Evolutionary conservation across 2,113 vertebrate genomes (phyloP).

Genomic region (Dissostichus mawsoni): DNA sequence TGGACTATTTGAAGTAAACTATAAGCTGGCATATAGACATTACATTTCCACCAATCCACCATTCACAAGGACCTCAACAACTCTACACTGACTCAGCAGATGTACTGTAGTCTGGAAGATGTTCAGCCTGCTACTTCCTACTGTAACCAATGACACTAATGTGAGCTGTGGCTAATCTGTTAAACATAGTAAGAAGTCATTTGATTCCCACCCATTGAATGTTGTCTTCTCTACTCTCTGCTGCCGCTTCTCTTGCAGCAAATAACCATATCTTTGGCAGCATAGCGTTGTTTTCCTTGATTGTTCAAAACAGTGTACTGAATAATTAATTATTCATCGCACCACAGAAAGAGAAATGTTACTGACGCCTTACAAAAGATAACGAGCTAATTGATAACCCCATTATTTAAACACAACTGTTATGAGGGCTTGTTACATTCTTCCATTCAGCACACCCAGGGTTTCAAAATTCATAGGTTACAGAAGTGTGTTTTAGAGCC

Average conservation of each 20-base stretch:
- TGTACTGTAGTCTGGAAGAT: slow-evolving; percentile 2
- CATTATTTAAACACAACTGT: slow-evolving; percentile 61
- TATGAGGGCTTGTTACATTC: slow-evolving; percentile 25
- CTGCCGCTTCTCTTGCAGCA: slow-evolving; percentile 11
- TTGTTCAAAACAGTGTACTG: slow-evolving; percentile 39
- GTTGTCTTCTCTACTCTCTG: slow-evolving; percentile 10
- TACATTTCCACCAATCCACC: too few species aligned
- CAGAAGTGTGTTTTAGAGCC: slow-evolving; percentile 75
- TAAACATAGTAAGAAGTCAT: slow-evolving; percentile 23
- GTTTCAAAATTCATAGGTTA: slow-evolving; percentile 70
- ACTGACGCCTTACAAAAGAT: slow-evolving; percentile 39
- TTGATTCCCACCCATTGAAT: slow-evolving; percentile 8
- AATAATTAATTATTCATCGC: slow-evolving; percentile 58
- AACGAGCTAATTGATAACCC: slow-evolving; percentile 38
- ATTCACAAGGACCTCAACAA: background rate
- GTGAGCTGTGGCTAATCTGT: slow-evolving; percentile 9
- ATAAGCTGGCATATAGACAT: background rate
- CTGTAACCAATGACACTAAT: slow-evolving; percentile 5
- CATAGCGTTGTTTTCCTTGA: slow-evolving; percentile 22
- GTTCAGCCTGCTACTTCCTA: slow-evolving; percentile 6
- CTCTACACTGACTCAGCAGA: slow-evolving; percentile 23
- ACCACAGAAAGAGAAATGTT: slow-evolving; percentile 28
- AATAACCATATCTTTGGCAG: slow-evolving; percentile 31
- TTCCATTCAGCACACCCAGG: slow-evolving; percentile 22
- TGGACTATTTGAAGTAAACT: background rate